phyloP scores from a whole-genome alignment of 2,113 vertebrate species.

The Dolichotis patagonum region DNA sequence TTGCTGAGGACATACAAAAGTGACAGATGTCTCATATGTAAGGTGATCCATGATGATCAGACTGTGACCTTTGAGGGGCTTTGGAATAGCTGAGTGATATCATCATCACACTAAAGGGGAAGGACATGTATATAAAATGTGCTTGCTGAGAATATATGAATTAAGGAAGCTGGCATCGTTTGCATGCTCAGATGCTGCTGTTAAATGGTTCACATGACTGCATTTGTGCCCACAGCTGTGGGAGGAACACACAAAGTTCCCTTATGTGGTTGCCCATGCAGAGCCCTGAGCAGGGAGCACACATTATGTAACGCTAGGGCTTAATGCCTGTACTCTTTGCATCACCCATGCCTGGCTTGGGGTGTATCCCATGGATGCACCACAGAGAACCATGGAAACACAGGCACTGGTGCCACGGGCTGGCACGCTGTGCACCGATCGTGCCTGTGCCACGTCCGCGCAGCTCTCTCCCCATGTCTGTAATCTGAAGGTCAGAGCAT shows the following conservation, averaged over 20 bases:
- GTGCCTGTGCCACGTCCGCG: accelerated
- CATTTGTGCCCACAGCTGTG: background rate
- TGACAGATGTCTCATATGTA: background rate
- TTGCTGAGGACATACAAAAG: background rate
- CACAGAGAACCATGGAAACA: background rate
- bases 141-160: background rate
- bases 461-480: background rate
- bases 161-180: background rate
- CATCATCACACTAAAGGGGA: constrained; percentile 36
- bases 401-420: background rate
- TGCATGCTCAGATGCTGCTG: background rate
- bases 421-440: too few relatives aligned
- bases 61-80: background rate
- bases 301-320: background rate
- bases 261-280: background rate
- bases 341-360: too few relatives aligned
- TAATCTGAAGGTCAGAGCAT: background rate
- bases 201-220: background rate
- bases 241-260: background rate
- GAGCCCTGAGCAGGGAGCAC: too few relatives aligned
- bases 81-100: background rate
- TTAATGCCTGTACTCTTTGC: background rate
- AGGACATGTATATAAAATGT: background rate
- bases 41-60: constrained; percentile 9
- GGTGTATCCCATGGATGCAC: background rate